phyloP scores from a whole-genome alignment of 2,797 vertebrate genomes.

The Natrix natrix region DNA sequence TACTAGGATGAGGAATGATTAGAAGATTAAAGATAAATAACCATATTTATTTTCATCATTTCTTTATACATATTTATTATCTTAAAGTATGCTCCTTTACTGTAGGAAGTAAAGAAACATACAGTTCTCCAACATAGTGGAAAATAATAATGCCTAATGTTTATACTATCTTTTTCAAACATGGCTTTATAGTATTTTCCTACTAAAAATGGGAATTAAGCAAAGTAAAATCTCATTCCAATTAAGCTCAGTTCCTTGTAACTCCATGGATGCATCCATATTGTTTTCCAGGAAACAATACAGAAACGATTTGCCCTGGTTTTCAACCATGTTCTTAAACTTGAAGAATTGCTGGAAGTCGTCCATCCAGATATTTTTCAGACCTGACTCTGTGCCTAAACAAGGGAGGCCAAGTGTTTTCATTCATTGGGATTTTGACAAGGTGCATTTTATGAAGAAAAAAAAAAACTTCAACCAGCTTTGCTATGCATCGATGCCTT shows the following conservation, averaged over 20 bases:
- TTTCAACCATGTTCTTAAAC: not conserved
- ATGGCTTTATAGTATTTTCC: not conserved
- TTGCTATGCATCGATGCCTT: not conserved
- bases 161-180: not conserved
- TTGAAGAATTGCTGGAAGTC: not conserved
- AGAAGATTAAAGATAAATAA: not conserved
- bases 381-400: not conserved
- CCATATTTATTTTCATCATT: not conserved
- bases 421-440: not conserved
- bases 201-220: not conserved
- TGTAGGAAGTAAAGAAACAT: not conserved
- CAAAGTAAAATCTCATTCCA: not conserved
- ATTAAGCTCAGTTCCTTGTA: not conserved
- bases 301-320: not conserved
- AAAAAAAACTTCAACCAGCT: not conserved
- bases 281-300: not conserved
- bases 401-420: not conserved
- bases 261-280: not conserved
- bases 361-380: not conserved
- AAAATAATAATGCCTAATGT: not conserved
- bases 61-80: not conserved
- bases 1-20: not conserved
- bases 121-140: not conserved
- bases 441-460: not conserved
- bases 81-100: not conserved